Percentiles rank a stretch among this genome's conserved stretches.
These are phyloP conservation scores for Smithornis capensis DNA, from an alignment of 2,113 vertebrate species.

Conservation along the genomic window DNA sequence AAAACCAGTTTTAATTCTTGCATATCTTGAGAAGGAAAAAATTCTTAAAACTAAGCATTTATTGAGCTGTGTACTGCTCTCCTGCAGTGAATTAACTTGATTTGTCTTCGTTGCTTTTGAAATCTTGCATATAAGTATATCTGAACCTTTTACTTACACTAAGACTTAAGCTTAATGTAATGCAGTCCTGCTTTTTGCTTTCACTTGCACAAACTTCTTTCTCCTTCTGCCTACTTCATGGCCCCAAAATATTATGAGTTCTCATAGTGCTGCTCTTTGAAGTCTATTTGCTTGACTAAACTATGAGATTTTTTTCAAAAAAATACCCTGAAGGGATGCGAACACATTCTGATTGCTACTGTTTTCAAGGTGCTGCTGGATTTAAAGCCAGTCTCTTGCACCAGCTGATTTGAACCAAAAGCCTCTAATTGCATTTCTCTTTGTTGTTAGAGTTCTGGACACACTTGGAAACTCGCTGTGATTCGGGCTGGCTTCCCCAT, in stretches of 20 bases:
- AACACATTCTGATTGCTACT: not conserved
- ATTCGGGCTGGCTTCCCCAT: constrained; percentile 79
- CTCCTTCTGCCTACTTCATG: not conserved
- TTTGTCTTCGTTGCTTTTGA: not conserved
- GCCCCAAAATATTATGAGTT: not conserved
- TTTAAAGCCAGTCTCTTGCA: not conserved
- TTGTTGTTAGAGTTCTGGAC: constrained; percentile 73
- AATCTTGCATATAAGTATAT: not conserved
- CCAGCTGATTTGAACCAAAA: not conserved
- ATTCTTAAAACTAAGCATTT: not conserved
- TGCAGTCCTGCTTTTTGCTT: not conserved
- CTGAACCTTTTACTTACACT: not conserved
- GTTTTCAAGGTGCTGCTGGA: not conserved
- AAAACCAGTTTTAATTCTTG: not conserved
- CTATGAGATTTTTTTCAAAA: not conserved
- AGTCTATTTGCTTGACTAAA: not conserved
- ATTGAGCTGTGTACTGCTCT: not conserved
- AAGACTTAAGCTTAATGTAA: not conserved
- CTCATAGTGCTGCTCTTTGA: not conserved
- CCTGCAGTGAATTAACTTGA: not conserved
- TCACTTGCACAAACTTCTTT: not conserved
- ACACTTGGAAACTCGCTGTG: constrained; percentile 81
- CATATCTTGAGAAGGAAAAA: not conserved
- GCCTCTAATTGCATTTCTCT: not conserved
- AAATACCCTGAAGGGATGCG: not conserved